Base-by-base conservation (phyloP, 2,797 vertebrate species). In the Alfaro cultratus region DNA sequence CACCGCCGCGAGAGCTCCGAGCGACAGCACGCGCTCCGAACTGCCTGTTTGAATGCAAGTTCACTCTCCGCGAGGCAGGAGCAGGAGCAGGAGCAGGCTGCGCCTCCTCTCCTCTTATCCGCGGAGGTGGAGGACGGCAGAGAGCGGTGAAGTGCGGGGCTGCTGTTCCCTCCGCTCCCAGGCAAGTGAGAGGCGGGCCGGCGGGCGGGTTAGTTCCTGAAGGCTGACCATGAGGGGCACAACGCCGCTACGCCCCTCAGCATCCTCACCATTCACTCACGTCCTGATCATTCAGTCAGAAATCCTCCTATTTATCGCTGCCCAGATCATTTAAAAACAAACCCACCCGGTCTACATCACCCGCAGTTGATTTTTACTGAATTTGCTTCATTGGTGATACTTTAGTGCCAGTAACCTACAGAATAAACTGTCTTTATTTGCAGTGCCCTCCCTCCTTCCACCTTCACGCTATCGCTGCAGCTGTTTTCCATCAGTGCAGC, bases 201-300 rank as follows among this genome's bases (percentile, higher is more conserved):
- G 31, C 85, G 57, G 67, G 88, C 89, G 60, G 90, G 83, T 88
- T 79, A 79, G 91, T 85, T 85, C 83, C 89, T 77, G 91, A 85
- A 67, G 5, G 62, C 62, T 67, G 62, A 39, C 88, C 92, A 88
- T 80, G 90, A 88, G 91, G 88, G 82, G 82, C 85, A 79, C 82
- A 80, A 43, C 80, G 23, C 85, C 76, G 89, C 84, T 87, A 92
- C 94, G 90, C 92, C 90, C 89, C 93, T 86, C 87, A 80, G 78
- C 90, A 89, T 86, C 84, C 84, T 55, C 83, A 11, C 84, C 9
- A 79, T 51, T 34, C 21, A 15, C 46, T n/a, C 47, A 23, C 46
- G 36, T 11, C n/a, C 36, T 13, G 1, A 76, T 12, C 23, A 18
- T 31, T 21, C 29, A 34, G 16, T 23, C 31, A 36, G 4, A 16